Conservation (phyloP, 2,888 invertebrate genomes). For the Cheiracanthium punctorium region DNA sequence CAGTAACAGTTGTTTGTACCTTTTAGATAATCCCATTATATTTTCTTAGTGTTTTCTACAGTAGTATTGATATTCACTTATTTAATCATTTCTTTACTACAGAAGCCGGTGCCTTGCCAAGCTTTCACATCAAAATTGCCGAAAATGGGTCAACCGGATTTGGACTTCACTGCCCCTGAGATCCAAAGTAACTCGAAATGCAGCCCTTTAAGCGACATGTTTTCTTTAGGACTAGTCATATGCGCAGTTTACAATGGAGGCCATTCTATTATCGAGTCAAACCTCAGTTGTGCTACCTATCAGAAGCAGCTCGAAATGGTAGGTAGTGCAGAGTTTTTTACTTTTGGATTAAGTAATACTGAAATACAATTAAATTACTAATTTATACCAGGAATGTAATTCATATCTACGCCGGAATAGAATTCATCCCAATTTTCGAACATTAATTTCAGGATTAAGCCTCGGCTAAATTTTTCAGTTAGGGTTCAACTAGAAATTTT, state of each 20-base stretch:
- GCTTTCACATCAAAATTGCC: conserved; percentile 94
- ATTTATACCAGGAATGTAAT: not conserved
- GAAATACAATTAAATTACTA: not conserved
- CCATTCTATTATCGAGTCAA: conserved; percentile 90
- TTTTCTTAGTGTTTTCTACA: no score
- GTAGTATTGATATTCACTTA: no score
- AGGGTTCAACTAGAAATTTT: no score
- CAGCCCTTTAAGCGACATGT: conserved; percentile 95
- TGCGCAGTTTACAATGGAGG: conserved; percentile 95
- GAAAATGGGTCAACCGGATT: conserved; percentile 94
- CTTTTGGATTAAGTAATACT: no score
- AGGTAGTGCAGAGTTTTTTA: conserved; percentile 79
- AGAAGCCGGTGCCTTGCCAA: conserved; percentile 87
- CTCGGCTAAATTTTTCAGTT: no score
- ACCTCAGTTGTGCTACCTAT: conserved; percentile 91
- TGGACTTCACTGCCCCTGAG: conserved; percentile 96
- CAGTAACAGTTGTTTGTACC: no score
- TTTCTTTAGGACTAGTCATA: conserved; percentile 94
- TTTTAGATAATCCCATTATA: no score
- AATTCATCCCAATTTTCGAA: no score
- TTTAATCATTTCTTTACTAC: conserved; percentile 74
- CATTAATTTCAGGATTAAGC: no score
- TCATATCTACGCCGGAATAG: not conserved
- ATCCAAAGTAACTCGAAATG: conserved; percentile 88
- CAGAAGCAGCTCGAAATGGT: conserved; percentile 93